Evolutionary conservation across 2,113 vertebrate species (phyloP).

Genomic region (Syngnathus floridae): DNA sequence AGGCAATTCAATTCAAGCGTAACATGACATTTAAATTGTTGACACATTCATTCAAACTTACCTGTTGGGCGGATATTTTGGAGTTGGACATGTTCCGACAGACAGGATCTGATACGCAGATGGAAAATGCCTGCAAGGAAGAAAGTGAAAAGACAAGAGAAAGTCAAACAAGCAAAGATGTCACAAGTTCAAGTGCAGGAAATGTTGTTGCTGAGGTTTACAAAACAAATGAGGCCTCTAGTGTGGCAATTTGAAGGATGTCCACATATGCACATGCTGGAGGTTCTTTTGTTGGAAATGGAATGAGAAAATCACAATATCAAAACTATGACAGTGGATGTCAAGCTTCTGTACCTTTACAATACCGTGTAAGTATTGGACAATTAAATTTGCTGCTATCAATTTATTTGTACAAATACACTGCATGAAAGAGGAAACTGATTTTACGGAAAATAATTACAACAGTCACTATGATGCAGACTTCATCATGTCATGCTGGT

Average conservation of each 20-base stretch:
- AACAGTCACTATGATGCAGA: neutral
- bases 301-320: neutral
- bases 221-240: neutral
- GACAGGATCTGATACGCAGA: neutral
- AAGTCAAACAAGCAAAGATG: neutral
- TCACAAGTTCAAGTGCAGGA: constrained; percentile 3
- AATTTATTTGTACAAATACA: no score
- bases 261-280: neutral
- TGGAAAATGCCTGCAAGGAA: constrained; percentile 14
- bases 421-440: no score
- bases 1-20: neutral
- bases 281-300: neutral
- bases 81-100: constrained; percentile 25
- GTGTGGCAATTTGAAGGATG: neutral
- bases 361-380: neutral
- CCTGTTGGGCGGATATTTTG: constrained; percentile 2
- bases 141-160: neutral
- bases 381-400: no score
- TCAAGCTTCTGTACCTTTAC: neutral
- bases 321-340: neutral
- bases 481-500: neutral
- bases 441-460: no score
- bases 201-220: neutral
- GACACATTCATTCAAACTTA: constrained; percentile 8
- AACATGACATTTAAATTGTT: neutral